phyloP scores from a whole-genome alignment of 2,888 invertebrate species.

The Aleiodes leptofemur region DNA sequence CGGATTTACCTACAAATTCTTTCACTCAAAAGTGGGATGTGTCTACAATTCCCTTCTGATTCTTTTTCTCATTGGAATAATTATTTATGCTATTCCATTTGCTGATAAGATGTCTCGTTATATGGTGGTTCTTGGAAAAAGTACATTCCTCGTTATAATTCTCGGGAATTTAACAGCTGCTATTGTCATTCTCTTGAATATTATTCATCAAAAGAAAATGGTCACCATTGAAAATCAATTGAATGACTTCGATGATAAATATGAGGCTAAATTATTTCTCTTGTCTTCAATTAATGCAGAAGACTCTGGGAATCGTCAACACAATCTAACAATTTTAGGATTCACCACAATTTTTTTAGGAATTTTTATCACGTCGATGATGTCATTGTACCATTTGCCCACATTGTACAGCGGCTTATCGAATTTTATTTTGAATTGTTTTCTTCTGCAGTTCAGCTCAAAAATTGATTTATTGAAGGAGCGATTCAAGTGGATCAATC shows the following conservation, averaged over 20 bases:
- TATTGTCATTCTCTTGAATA: not conserved
- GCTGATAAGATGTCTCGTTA: too few relatives aligned
- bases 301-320: not conserved
- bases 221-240: not conserved
- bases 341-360: not conserved
- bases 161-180: not conserved
- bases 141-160: not conserved
- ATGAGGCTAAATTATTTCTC: not conserved
- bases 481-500: not conserved
- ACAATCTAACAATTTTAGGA: not conserved
- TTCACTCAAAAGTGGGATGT: too few relatives aligned
- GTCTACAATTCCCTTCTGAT: too few relatives aligned
- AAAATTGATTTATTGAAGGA: not conserved
- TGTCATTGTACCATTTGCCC: not conserved
- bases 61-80: too few relatives aligned
- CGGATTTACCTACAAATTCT: too few relatives aligned
- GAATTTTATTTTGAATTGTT: not conserved
- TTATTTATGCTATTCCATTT: too few relatives aligned
- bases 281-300: too few relatives aligned
- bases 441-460: not conserved
- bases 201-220: not conserved
- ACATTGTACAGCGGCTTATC: too few relatives aligned
- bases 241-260: conserved; percentile 8
- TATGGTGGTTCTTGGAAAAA: too few relatives aligned
- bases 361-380: not conserved